These are phyloP conservation scores for Clarias platycephalus DNA, from an alignment of 2,797 vertebrate species.

Conservation along the genomic window DNA sequence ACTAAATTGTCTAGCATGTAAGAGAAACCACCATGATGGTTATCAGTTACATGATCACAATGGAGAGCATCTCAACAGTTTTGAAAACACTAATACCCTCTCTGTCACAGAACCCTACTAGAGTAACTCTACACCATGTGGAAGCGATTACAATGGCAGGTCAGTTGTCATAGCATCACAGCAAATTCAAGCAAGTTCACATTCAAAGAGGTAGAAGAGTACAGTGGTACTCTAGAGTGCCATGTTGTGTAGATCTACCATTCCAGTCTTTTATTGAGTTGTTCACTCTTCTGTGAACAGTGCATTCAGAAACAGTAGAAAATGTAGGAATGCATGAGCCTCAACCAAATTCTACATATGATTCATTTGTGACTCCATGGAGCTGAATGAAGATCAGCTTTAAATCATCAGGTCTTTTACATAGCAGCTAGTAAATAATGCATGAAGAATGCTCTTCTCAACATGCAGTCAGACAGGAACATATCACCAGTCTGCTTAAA, in stretches of 20 bases:
- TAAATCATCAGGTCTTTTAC: constrained; percentile 35
- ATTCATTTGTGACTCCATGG: constrained; percentile 27
- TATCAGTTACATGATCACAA: constrained; percentile 47
- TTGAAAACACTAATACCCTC: constrained; percentile 31
- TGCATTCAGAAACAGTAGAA: background rate
- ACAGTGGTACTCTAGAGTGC: background rate
- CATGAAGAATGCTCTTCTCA: constrained; percentile 39
- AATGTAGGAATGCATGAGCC: background rate
- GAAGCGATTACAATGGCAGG: constrained; percentile 31
- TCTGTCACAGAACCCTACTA: constrained; percentile 18
- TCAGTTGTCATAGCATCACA: constrained; percentile 37
- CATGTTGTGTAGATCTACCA: background rate
- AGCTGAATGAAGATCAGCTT: constrained; percentile 18
- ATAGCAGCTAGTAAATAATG: constrained; percentile 54
- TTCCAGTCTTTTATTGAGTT: background rate
- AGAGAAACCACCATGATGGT: constrained; percentile 32
- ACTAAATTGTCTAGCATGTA: background rate
- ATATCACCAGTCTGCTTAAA: constrained; percentile 31
- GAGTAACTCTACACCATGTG: constrained; percentile 45
- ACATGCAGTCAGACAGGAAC: constrained; percentile 37
- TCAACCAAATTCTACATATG: constrained; percentile 6
- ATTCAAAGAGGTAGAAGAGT: constrained; percentile 8
- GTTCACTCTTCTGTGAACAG: background rate
- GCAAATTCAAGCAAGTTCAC: constrained; percentile 30
- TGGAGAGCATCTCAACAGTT: constrained; percentile 36